Evolutionary conservation across 2,888 invertebrate species (phyloP).

Genomic region (Agrotis segetum): DNA sequence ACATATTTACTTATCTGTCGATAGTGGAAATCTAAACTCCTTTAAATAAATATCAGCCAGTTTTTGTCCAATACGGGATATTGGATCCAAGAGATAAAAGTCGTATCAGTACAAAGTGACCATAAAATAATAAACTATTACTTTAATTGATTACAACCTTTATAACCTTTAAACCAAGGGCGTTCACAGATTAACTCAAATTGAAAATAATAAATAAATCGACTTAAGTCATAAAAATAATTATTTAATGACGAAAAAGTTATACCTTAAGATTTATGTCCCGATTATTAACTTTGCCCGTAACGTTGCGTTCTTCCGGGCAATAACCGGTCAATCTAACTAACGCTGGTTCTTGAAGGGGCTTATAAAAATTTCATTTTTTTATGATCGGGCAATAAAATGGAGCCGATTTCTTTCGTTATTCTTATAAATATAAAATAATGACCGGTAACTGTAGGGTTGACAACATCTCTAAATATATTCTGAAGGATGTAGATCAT

Average conservation of each 20-base stretch:
- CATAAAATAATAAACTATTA: not conserved
- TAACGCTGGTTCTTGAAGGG: slow-evolving; percentile 49
- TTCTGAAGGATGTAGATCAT: not conserved
- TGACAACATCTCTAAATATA: slow-evolving; percentile 8
- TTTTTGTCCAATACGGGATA: too few species aligned
- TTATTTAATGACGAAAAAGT: slow-evolving; percentile 49
- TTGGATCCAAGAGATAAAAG: not conserved
- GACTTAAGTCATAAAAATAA: slow-evolving; percentile 27
- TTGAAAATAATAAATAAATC: slow-evolving; percentile 12
- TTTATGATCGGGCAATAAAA: slow-evolving; percentile 63
- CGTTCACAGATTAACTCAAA: slow-evolving; percentile 19
- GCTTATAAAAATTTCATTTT: slow-evolving; percentile 56
- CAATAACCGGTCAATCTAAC: slow-evolving; percentile 55
- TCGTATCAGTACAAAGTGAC: not conserved
- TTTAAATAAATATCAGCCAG: too few species aligned
- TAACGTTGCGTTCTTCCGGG: slow-evolving; percentile 44
- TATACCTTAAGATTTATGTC: slow-evolving; percentile 40
- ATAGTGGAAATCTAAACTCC: not conserved
- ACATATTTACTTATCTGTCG: too few species aligned
- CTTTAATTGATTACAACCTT: not conserved
- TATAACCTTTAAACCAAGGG: not conserved
- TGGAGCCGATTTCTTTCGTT: slow-evolving; percentile 60
- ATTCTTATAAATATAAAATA: slow-evolving; percentile 60
- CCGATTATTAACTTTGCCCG: slow-evolving; percentile 49
- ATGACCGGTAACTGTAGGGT: slow-evolving; percentile 45